phyloP scores from a whole-genome alignment of 2,888 invertebrate genomes.

The Leucoptera coffeella region DNA sequence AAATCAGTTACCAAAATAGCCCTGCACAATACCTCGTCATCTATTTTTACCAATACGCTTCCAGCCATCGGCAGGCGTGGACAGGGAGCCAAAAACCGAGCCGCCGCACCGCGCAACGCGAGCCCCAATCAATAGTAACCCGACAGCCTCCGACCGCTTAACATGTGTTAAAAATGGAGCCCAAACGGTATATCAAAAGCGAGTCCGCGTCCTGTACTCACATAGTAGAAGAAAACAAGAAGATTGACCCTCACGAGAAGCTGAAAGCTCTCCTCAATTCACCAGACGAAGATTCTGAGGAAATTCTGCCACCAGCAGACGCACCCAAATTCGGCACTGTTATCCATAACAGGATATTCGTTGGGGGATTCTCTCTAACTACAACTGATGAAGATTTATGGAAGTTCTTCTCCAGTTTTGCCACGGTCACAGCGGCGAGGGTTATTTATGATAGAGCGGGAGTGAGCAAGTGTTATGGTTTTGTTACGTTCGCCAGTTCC shows the following conservation, averaged over 20 bases:
- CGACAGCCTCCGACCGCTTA: too few species aligned
- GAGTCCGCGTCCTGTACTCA: constrained; percentile 44
- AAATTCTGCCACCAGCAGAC: constrained; percentile 34
- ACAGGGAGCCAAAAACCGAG: too few species aligned
- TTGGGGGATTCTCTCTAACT: constrained; percentile 90
- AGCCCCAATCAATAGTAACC: too few species aligned
- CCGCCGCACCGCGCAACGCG: too few species aligned
- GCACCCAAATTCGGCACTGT: constrained; percentile 69
- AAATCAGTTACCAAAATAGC: too few species aligned
- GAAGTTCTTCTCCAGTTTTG: constrained; percentile 85
- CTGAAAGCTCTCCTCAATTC: constrained; percentile 37
- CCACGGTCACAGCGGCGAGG: constrained; percentile 86
- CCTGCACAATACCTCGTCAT: too few species aligned
- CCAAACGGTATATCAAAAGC: constrained; percentile 39
- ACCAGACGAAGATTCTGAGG: constrained; percentile 38
- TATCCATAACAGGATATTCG: constrained; percentile 92
- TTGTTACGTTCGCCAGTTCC: constrained; percentile 61
- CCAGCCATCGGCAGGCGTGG: too few species aligned
- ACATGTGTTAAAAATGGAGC: constrained; percentile 38
- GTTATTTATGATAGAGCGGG: constrained; percentile 93
- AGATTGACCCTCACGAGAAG: constrained; percentile 38
- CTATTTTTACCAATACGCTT: too few species aligned
- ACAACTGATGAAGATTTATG: constrained; percentile 90
- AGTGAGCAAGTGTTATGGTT: constrained; percentile 89
- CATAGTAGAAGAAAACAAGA: constrained; percentile 41